Conservation (phyloP, 64 coral and sea anemone genomes). For the Stichodactyla helianthus region DNA sequence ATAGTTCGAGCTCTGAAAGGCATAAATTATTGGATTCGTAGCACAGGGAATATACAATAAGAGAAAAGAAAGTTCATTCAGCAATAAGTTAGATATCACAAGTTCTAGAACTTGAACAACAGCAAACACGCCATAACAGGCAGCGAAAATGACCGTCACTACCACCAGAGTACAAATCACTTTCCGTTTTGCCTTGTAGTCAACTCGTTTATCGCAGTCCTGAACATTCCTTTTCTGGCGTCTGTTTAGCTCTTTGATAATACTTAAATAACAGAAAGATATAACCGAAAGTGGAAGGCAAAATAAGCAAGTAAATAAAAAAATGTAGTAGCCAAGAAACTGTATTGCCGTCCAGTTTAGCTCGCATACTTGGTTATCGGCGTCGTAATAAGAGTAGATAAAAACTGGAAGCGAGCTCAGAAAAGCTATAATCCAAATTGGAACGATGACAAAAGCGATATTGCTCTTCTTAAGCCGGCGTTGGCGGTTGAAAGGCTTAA, state of each 20-base stretch:
- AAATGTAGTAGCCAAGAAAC: background rate
- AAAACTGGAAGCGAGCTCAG: background rate
- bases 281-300: constrained; percentile 10
- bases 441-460: background rate
- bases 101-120: background rate
- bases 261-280: constrained; percentile 9
- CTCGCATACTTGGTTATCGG: background rate
- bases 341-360: constrained; percentile 6
- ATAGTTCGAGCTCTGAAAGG: constrained; percentile 40
- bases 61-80: background rate
- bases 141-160: background rate
- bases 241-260: constrained; percentile 2
- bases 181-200: background rate
- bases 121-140: background rate
- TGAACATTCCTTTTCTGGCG: background rate
- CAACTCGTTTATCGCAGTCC: background rate
- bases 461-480: constrained; percentile 12
- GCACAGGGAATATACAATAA: constrained; percentile 6
- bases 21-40: constrained; percentile 19
- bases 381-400: background rate
- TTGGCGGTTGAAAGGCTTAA: constrained; percentile 2
- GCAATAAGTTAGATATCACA: background rate
- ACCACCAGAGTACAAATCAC: background rate
- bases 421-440: constrained; percentile 5
- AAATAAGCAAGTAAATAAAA: constrained; percentile 13